Conservation (phyloP, 64 coral and sea anemone genomes). For the Cladopsammia gracilis region DNA sequence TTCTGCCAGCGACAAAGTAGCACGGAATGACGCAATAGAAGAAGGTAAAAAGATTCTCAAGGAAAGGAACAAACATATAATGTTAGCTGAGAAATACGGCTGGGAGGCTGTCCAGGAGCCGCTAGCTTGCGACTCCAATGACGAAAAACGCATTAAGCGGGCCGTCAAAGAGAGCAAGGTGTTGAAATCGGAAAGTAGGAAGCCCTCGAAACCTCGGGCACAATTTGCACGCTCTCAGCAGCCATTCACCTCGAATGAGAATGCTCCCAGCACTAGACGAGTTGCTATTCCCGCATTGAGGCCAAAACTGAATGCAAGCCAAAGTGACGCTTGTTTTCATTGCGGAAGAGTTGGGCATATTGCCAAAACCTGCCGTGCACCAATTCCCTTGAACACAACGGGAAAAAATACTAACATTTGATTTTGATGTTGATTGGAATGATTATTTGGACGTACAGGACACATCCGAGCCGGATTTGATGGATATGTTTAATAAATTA, state of each 20-base stretch:
- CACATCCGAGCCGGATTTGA: not conserved
- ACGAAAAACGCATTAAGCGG: too few species aligned
- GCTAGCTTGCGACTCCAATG: too few species aligned
- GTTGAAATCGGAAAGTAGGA: constrained; percentile 5
- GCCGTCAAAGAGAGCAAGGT: too few species aligned
- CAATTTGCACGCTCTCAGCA: not conserved
- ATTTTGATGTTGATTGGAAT: not conserved
- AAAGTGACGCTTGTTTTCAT: not conserved
- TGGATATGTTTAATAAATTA: not conserved
- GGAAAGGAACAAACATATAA: too few species aligned
- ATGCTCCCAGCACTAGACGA: not conserved
- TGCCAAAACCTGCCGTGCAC: not conserved
- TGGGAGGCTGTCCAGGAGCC: too few species aligned
- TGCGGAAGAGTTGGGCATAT: not conserved
- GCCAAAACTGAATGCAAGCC: not conserved
- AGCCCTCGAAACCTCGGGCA: not conserved
- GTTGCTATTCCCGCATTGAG: not conserved
- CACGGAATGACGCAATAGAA: not conserved
- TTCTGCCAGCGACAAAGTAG: not conserved
- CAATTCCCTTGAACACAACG: not conserved
- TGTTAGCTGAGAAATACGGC: too few species aligned
- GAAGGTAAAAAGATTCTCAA: constrained; percentile 5
- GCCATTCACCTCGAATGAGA: not conserved
- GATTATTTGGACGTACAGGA: not conserved
- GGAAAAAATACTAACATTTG: not conserved